Evolutionary conservation across 2,888 invertebrate species (phyloP).

Genomic region (Nemurella pictetii): DNA sequence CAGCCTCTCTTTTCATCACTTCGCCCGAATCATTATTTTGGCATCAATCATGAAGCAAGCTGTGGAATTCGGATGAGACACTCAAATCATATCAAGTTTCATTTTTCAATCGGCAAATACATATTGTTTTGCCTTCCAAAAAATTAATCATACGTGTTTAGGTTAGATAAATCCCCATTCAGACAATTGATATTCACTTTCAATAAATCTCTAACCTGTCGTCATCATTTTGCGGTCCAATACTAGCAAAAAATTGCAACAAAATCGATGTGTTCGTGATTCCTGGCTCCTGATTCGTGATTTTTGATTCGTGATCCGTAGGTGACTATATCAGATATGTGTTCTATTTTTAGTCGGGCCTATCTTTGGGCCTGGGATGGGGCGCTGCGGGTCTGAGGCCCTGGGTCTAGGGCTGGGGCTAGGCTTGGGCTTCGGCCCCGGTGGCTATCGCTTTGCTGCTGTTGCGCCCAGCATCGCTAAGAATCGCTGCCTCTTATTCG

Average conservation of each 20-base stretch:
- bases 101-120: too few relatives aligned
- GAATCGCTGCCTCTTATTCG: slow-evolving; percentile 55
- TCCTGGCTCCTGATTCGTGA: too few relatives aligned
- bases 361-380: slow-evolving; percentile 45
- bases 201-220: background rate
- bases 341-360: slow-evolving; percentile 54
- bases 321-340: background rate
- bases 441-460: slow-evolving; percentile 55
- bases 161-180: background rate
- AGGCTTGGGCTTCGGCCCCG: slow-evolving; percentile 46
- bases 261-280: background rate
- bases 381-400: slow-evolving; percentile 56
- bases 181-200: background rate
- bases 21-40: too few relatives aligned
- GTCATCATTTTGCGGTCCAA: background rate
- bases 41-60: too few relatives aligned
- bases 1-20: too few relatives aligned
- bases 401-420: slow-evolving; percentile 53
- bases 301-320: background rate
- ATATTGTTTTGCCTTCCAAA: too few relatives aligned
- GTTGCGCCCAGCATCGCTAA: slow-evolving; percentile 55
- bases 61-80: too few relatives aligned
- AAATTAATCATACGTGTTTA: too few relatives aligned
- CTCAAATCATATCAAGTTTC: too few relatives aligned
- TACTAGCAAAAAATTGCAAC: background rate